Conservation (phyloP, 2,888 invertebrate species). For the Tinea semifulvella region DNA sequence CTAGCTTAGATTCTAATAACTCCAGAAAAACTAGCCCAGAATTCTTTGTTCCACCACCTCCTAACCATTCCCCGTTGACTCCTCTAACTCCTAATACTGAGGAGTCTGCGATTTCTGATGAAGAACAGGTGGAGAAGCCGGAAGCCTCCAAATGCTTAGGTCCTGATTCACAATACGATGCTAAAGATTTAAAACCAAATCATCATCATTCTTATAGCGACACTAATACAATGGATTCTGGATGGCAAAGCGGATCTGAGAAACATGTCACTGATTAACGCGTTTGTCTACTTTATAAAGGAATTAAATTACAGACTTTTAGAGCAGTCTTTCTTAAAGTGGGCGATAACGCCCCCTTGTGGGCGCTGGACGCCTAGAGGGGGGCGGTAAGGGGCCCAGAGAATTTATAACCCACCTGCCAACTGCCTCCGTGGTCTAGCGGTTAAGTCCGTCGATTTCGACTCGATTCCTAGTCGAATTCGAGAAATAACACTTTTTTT, state of each 20-base stretch:
- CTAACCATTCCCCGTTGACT: too few relatives aligned
- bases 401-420: too few relatives aligned
- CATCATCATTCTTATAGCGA: constrained; percentile 67
- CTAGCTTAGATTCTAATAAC: constrained; percentile 31
- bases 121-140: constrained; percentile 41
- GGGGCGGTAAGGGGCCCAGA: too few relatives aligned
- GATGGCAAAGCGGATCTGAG: constrained; percentile 75
- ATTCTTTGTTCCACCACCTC: constrained; percentile 38
- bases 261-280: constrained; percentile 62
- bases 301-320: too few relatives aligned
- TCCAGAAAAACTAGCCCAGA: constrained; percentile 30
- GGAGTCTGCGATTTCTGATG: constrained; percentile 49
- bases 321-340: too few relatives aligned
- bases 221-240: constrained; percentile 72
- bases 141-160: constrained; percentile 43
- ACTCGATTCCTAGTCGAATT: too few relatives aligned
- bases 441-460: too few relatives aligned
- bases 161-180: constrained; percentile 54
- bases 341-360: too few relatives aligned
- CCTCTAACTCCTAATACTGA: constrained; percentile 54
- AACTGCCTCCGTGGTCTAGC: too few relatives aligned
- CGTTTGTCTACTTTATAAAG: too few relatives aligned
- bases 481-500: too few relatives aligned
- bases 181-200: constrained; percentile 46
- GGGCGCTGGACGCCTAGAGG: too few relatives aligned